Base-by-base conservation (phyloP, 2,113 vertebrate genomes). In the Ivindomyrus marchei region DNA sequence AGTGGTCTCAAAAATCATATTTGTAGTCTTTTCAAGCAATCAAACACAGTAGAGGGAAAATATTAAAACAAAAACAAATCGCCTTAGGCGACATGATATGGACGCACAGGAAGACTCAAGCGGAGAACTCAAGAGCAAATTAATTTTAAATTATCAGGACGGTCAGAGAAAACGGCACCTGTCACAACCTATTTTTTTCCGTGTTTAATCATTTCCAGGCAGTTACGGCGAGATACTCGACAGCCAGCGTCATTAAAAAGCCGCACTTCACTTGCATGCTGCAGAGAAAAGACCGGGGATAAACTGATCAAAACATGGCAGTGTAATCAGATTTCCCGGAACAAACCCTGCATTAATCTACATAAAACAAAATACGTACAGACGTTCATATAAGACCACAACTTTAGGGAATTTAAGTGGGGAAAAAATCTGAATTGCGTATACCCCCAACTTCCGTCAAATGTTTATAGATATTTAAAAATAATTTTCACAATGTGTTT, bases 141-240 rank as follows among this genome's bases (percentile, higher is more conserved):
- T 91, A 93, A 94, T 93, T 90, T 93, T 85, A 90, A 94, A 93
- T 93, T 93, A 93, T 93, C 50, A 92, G 91, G 92, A 92, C 92
- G 92, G 92, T 93, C 92, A 91, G 90, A 92, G 93, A 93, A 93
- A 95, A 94, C 93, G 93, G 92, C 93, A 90, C 93, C 94, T 94
- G 95, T 95, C 95, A 94, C 90, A 94, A 94, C 91, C 93, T 46
- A 94, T 95, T 95, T 94, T 21, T 89, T 15, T 89, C 89, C 89
- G 66, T 92, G 92, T 92, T 92, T 92, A 92, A 93, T 93, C 92
- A 89, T n/a, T 92, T 93, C 90, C 62, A 91, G 84, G 90, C 91
- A 92, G 92, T 90, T 62, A 92, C 92, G 89, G 87, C 52, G 91
- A 80, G 89, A 91, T 89, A 90, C 83, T 88, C 87, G 66, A 90